Percentiles rank a stretch among this genome's conserved stretches.
Conservation (phyloP, 1,140 invertebrate genomes). For the Eciton burchellii region DNA sequence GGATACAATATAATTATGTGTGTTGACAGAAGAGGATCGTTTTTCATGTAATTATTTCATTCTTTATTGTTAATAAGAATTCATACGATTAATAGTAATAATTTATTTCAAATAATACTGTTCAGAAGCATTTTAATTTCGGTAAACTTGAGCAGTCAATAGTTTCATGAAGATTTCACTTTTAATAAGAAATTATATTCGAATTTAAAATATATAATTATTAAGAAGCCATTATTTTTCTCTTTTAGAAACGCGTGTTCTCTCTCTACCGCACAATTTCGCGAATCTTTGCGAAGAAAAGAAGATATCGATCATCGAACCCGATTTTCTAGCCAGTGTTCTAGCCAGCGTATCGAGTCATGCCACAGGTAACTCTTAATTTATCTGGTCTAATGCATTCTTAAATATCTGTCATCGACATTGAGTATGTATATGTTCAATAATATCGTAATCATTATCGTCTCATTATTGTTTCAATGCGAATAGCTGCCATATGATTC, state of each 20-base stretch:
- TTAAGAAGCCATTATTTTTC: neutral
- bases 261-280: neutral
- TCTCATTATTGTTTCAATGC: neutral
- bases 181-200: too few relatives aligned
- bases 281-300: neutral
- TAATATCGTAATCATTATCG: conserved; percentile 8
- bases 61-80: too few relatives aligned
- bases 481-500: neutral
- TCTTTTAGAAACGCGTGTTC: neutral
- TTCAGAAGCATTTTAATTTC: too few relatives aligned
- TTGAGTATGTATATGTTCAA: neutral
- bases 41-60: too few relatives aligned
- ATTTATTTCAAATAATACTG: too few relatives aligned
- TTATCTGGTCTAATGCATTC: neutral
- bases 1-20: too few relatives aligned
- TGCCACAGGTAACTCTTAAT: neutral
- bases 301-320: conserved; percentile 15
- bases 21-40: too few relatives aligned
- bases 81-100: too few relatives aligned
- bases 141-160: too few relatives aligned
- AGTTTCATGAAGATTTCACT: too few relatives aligned
- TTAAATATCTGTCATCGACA: neutral
- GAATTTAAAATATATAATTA: neutral
- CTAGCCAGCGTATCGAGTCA: neutral
- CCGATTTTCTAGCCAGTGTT: neutral